Evolutionary conservation across 2,888 invertebrate species (phyloP), one percentile per base, ranked within the genome.

Genomic region (Calameuta idolon): DNA sequence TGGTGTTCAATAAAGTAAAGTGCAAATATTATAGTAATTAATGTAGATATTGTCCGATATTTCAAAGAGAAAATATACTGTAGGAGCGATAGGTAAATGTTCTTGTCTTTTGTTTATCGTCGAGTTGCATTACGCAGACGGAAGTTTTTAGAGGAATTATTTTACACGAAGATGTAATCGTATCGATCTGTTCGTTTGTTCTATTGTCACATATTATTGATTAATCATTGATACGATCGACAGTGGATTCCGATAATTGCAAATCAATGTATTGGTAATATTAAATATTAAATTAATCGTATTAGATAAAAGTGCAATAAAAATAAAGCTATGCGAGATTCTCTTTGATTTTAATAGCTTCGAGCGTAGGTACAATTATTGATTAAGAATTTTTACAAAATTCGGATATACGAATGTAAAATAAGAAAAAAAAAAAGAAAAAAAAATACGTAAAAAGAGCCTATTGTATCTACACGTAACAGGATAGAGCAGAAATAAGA

Each of bases 381-480:
- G 1, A 55, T 55, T 55, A 55, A 55, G 40, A 55, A 23, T 55
- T 55, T 55, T 55, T 23, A 55, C 40, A 23, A 55, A 55, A 55
- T 23, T 55, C 40, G 40, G 5, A 55, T 55, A 55, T 55, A 23
- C 40, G 23, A 55, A 55, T 55, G 5, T 55, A 23, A 15, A 55
- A 23, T 55, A n/a, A n/a, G n/a, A n/a, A n/a, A n/a, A n/a, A n/a
- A n/a, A 55, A 55, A 15, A 55, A 9, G 23, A 4, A 23, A 55
- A 55, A 23, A 23, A 23, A 55, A 55, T 55, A 55, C 40, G 40
- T 55, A 55, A 55, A 55, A 55, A 4, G 2, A 55, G 23, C 23
- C 40, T 55, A 55, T 23, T 55, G 40, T 55, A 55, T 55, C 23
- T 23, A 69, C 77, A 76, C 79, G 79, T 79, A 81, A 79, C 79